Conservation (phyloP, 2,797 vertebrate genomes). For the Dendrocincla fuliginosa region DNA sequence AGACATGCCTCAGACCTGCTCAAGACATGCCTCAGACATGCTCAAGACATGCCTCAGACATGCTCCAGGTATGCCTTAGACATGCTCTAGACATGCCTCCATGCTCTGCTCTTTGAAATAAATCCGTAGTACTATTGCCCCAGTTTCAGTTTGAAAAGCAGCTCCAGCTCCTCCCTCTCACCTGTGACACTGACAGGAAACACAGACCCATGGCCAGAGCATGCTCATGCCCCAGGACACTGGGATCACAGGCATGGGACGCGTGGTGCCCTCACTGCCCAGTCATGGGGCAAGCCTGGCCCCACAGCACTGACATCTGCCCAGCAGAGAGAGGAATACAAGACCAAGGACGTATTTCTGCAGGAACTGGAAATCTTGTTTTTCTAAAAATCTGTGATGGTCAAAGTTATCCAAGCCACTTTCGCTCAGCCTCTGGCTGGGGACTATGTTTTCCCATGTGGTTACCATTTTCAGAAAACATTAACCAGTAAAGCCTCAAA, state of each 20-base stretch:
- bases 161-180: neutral
- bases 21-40: too few species aligned
- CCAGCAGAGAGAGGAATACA: neutral
- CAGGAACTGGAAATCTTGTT: neutral
- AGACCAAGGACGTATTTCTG: neutral
- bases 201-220: fast-evolving
- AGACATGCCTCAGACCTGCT: too few species aligned
- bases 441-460: neutral
- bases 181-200: fast-evolving
- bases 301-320: fast-evolving
- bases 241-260: neutral
- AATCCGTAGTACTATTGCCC: neutral
- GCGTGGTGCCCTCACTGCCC: fast-evolving
- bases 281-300: neutral
- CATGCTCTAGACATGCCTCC: neutral
- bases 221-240: fast-evolving
- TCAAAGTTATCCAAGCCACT: neutral
- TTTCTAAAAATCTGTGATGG: neutral
- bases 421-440: neutral
- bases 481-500: neutral
- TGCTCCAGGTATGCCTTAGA: neutral
- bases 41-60: neutral
- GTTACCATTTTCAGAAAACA: neutral
- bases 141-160: neutral
- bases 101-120: neutral